phyloP scores from a whole-genome alignment of 1,140 invertebrate genomes.

The Anoplophora glabripennis region DNA sequence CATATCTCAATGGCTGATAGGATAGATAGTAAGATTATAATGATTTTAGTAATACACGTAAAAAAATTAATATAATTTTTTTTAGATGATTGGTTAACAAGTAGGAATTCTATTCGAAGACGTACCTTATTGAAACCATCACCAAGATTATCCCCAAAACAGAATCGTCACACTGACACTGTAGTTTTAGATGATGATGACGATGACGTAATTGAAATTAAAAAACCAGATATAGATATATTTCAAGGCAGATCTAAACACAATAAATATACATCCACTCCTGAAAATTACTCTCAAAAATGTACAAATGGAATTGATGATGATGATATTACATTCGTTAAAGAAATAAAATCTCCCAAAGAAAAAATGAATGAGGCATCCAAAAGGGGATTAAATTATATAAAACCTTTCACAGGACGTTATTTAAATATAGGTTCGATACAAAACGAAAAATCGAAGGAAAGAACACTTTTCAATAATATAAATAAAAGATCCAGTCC shows the following conservation, averaged over 20 bases:
- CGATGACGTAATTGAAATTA: slow-evolving; percentile 23
- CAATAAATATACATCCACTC: slow-evolving; percentile 25
- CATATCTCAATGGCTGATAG: background rate
- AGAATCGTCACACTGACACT: slow-evolving; percentile 13
- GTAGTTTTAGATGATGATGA: slow-evolving; percentile 29
- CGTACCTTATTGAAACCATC: slow-evolving; percentile 8
- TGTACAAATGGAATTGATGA: slow-evolving; percentile 22
- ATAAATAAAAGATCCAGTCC: slow-evolving; percentile 6
- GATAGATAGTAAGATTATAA: slow-evolving; percentile 5
- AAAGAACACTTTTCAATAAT: background rate
- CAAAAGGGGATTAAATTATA: slow-evolving; percentile 27
- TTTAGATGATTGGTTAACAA: background rate
- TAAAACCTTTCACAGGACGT: slow-evolving; percentile 19
- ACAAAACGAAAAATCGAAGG: slow-evolving; percentile 20
- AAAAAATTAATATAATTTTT: background rate
- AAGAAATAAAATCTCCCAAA: slow-evolving; percentile 19
- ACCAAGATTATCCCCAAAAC: slow-evolving; percentile 6
- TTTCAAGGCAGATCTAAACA: background rate
- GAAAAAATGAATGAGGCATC: slow-evolving; percentile 22
- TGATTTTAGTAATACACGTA: background rate
- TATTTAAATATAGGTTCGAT: slow-evolving; percentile 7
- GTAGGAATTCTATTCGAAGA: background rate
- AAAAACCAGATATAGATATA: slow-evolving; percentile 12
- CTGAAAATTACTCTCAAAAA: slow-evolving; percentile 9
- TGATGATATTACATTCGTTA: slow-evolving; percentile 34